phyloP scores from a whole-genome alignment of 2,797 vertebrate genomes.

The Phrynocephalus guinanensis region DNA sequence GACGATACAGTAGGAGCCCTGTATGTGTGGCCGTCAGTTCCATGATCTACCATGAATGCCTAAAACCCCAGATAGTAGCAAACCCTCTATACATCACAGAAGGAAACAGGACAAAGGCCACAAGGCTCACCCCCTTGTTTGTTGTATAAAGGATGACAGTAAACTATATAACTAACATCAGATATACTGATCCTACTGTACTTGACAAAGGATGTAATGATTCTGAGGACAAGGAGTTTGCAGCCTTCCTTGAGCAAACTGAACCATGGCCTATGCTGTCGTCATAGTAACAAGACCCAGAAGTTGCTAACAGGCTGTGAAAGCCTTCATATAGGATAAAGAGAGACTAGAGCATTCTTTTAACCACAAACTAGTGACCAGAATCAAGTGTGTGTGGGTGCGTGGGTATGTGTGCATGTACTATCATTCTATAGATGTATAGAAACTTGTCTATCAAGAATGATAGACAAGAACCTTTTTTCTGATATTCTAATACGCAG shows the following conservation, averaged over 20 bases:
- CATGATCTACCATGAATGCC: no score
- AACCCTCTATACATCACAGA: no score
- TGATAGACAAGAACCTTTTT: not conserved
- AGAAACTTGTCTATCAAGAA: not conserved
- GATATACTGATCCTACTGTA: no score
- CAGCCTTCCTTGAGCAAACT: not conserved
- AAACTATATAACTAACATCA: no score
- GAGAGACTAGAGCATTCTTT: not conserved
- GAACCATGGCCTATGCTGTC: conserved; percentile 17
- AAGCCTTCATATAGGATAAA: not conserved
- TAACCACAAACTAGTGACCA: not conserved
- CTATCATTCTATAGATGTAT: no score
- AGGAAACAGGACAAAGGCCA: no score
- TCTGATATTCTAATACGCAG: not conserved
- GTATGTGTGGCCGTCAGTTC: no score
- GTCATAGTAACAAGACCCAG: not conserved
- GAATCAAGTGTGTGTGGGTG: no score
- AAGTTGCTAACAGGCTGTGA: conserved; percentile 4
- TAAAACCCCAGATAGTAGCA: no score
- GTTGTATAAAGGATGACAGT: no score
- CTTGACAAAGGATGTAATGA: not conserved
- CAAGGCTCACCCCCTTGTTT: no score
- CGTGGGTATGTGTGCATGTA: no score
- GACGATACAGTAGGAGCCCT: not conserved
- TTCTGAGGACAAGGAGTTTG: not conserved